A percentile compares a stretch with the other conserved stretches of the same genome.
Evolutionary conservation across 2,888 invertebrate species (phyloP).

Genomic region (Agrochola lota): DNA sequence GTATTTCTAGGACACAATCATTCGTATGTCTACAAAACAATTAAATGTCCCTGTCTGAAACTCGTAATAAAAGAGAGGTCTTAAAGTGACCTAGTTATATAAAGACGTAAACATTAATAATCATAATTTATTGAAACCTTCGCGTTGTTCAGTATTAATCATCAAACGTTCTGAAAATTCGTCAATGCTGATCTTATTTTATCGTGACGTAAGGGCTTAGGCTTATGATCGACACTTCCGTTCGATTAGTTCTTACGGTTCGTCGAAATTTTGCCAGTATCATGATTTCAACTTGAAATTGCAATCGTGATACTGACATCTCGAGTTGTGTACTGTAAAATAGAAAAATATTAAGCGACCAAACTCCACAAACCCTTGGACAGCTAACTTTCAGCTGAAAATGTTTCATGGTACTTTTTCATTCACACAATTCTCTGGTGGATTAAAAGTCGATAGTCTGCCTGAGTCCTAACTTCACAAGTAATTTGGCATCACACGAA

Average conservation of each 20-base stretch:
- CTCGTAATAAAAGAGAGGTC: constrained; percentile 29
- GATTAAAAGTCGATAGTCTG: constrained; percentile 24
- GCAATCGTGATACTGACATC: too few relatives aligned
- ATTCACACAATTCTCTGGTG: too few relatives aligned
- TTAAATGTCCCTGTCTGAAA: constrained; percentile 38
- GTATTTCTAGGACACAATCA: constrained; percentile 46
- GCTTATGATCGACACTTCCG: too few relatives aligned
- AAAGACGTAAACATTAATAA: constrained; percentile 27
- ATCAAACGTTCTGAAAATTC: constrained; percentile 35
- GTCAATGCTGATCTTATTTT: constrained; percentile 41
- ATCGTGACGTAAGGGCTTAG: constrained; percentile 15
- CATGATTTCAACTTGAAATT: too few relatives aligned
- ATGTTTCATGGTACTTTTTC: too few relatives aligned
- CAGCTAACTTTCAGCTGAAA: too few relatives aligned
- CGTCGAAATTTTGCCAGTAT: not conserved
- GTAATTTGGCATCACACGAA: constrained; percentile 51
- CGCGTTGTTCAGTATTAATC: constrained; percentile 39
- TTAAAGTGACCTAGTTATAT: constrained; percentile 47
- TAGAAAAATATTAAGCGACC: too few relatives aligned
- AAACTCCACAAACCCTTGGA: too few relatives aligned
- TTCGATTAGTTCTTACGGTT: too few relatives aligned
- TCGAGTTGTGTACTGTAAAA: too few relatives aligned
- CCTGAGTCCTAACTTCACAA: constrained; percentile 29
- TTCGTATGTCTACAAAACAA: constrained; percentile 38
- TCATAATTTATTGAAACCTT: constrained; percentile 54